Percentiles rank a stretch among this genome's conserved stretches.
phyloP scores from a whole-genome alignment of 2,113 vertebrate genomes.

The Solenodon paradoxus region DNA sequence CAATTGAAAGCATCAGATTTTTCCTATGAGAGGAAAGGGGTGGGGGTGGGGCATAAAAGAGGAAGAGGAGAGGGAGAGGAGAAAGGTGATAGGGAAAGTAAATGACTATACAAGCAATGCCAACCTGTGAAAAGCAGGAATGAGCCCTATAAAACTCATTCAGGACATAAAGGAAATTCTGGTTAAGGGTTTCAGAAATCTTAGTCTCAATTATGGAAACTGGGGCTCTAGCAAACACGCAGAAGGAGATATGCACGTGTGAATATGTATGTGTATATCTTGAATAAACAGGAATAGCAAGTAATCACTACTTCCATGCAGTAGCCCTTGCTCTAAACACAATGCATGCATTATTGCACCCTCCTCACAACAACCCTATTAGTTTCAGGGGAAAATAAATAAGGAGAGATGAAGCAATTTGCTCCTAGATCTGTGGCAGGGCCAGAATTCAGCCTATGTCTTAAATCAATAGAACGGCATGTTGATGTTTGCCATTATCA shows the following conservation, averaged over 20 bases:
- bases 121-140: not conserved
- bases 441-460: not conserved
- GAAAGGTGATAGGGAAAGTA: not conserved
- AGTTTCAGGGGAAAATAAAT: not conserved
- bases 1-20: not conserved
- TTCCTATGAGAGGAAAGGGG: not conserved
- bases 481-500: not conserved
- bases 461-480: slow-evolving; percentile 28
- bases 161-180: not conserved
- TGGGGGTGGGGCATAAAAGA: not conserved
- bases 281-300: not conserved
- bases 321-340: not conserved
- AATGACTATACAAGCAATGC: not conserved
- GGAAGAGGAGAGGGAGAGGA: not conserved
- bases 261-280: fast-evolving
- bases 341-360: not conserved
- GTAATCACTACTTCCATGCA: not conserved
- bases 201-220: not conserved
- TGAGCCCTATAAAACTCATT: no score
- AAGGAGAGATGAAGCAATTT: not conserved
- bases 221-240: not conserved
- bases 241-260: not conserved
- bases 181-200: not conserved
- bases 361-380: not conserved
- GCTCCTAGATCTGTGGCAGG: not conserved